phyloP scores from a whole-genome alignment of 2,113 vertebrate genomes.

The Mustela lutreola region DNA sequence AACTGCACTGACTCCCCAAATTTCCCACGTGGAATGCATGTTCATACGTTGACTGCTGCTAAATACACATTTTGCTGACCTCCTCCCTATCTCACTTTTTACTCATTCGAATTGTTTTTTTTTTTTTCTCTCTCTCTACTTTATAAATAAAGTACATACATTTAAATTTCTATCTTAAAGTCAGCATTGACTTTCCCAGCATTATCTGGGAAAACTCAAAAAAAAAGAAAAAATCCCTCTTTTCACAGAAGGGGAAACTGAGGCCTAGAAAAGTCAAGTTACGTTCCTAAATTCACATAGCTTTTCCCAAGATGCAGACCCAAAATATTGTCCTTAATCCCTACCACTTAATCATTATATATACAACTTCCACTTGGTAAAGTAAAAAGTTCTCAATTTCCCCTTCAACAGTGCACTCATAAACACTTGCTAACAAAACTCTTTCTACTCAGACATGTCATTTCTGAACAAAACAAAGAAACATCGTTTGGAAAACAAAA shows the following conservation, averaged over 20 bases:
- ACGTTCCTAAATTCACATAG: background rate
- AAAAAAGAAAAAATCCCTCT: background rate
- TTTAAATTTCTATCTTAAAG: background rate
- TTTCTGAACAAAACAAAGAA: conserved; percentile 16
- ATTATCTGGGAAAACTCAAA: background rate
- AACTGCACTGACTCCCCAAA: background rate
- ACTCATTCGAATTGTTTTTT: background rate
- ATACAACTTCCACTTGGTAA: background rate
- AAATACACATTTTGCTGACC: background rate
- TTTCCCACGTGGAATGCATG: background rate
- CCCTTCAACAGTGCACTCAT: background rate
- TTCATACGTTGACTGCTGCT: accelerated
- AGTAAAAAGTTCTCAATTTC: background rate
- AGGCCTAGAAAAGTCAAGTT: background rate
- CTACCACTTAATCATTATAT: background rate
- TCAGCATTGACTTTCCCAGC: background rate
- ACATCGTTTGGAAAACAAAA: background rate
- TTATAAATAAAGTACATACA: background rate
- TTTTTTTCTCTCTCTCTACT: background rate
- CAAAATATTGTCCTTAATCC: background rate
- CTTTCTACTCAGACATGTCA: background rate
- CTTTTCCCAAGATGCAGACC: background rate
- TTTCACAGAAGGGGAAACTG: background rate
- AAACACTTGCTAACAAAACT: background rate
- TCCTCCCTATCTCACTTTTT: background rate